Base-by-base conservation (phyloP, 2,888 invertebrate genomes). In the Euzetes globulus region DNA sequence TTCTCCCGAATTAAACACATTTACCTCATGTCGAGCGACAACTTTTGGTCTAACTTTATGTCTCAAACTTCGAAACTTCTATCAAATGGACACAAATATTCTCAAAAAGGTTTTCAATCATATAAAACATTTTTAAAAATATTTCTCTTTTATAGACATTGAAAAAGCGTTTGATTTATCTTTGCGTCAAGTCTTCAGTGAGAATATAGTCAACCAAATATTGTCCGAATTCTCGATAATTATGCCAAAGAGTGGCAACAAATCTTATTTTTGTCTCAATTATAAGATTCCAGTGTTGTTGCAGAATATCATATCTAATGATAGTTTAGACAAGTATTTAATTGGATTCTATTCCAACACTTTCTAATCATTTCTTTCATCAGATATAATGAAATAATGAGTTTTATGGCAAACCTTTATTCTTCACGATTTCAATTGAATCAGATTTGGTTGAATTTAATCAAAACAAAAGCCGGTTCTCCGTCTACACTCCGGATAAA, bases 381-480 rank as follows among this genome's bases (percentile, higher is more conserved):
- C 63, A 63, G 63, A 63, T 63, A 63, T 33, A 63, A 63, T 19
- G 27, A 37, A 37, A 37, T 63, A 63, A 29, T 63, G 63, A 9
- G 13, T 33, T 63, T 63, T 37, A 63, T 63, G 63, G 19, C 15
- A 25, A 25, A 37, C 4, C 15, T 63, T 7, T 63, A 63, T 63
- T 63, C 33, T 15, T 17, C 19, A 7, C 37, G 63, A 4, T 63
- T 33, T 37, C 17, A 37, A n/a, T 63, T 63, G 63, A 63, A 63
- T 33, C 63, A 63, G n/a, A 63, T 63, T 63, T 63, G 63, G 63
- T 33, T 63, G 1, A 63, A 63, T 17, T 7, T 15, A 33, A 63
- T 63, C 2, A 63, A 63, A 37, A 3, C 19, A n/a, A 63, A 33
- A n/a, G 37, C 1, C 63, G 9, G 4, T 6, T n/a, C 15, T 11